Base-by-base conservation (phyloP, 2,797 vertebrate species). In the Sus cebifrons region DNA sequence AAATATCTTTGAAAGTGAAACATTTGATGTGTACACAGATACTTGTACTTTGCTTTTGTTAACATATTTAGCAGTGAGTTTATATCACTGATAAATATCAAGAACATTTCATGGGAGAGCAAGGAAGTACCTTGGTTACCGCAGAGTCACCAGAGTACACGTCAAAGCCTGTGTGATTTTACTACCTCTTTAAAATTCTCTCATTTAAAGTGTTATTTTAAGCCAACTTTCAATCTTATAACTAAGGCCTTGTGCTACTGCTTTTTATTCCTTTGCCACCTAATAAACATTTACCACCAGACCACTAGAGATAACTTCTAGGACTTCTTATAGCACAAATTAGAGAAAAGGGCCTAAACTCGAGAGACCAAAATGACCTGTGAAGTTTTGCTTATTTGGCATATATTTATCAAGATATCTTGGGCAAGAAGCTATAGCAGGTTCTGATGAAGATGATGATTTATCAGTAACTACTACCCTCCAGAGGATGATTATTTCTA, bases 1-100 rank as follows among this genome's bases (percentile, higher is more conserved):
- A 74, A 86, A 44, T 96, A 96, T 78, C 94, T 92, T 74, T 85
- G 71, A 58, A 88, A 96, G 68, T 84, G 56, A 96, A 87, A 82
- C 71, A 71, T 82, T 91, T 89, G 89, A 81, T 96, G 75, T 18
- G 70, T 32, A 93, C 56, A 86, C 89, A 97, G 83, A 95, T 95
- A 13, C 32, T 79, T 86, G n/a, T 71, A 60, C 68, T 97, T 90
- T 83, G 62, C 62, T 82, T 95, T 96, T 67, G 86, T 87, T 95
- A 91, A 91, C 68, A 93, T 62, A 84, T 84, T 96, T 96, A 97
- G 64, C 79, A 94, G 85, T 89, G 73, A 36, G 49, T 96, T 96
- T 89, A 36, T 52, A 86, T 91, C 89, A 74, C 40, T 75, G 75
- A 94, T 73, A 88, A 94, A 93, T 89, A 94, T 67, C 74, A 95